Percentiles rank a stretch among this genome's conserved stretches.
Conservation (phyloP, 2,113 vertebrate species). For the Notarius lentiginosus region DNA sequence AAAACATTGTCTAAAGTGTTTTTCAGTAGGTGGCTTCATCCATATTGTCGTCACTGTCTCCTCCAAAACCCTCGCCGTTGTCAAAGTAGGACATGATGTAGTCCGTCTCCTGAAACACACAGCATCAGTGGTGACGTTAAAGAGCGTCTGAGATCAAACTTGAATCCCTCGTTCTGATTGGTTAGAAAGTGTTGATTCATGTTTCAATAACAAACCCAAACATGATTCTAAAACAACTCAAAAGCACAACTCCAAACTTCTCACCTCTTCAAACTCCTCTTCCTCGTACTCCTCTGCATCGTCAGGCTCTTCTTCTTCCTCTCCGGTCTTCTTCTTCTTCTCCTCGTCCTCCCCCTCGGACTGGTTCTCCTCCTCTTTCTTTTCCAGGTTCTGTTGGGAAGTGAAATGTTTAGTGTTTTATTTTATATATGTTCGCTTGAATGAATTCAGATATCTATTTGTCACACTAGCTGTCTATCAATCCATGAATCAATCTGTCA, state of each 20-base stretch:
- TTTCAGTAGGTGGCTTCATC: constrained; percentile 79
- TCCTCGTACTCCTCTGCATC: constrained; percentile 75
- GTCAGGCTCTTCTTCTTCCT: constrained; percentile 66
- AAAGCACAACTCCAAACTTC: background rate
- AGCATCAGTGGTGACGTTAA: background rate
- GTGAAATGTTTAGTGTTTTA: background rate
- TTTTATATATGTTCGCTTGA: background rate
- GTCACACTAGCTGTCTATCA: background rate
- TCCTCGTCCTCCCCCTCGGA: constrained; percentile 76
- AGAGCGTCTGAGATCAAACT: background rate
- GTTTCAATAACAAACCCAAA: background rate
- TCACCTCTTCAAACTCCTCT: constrained; percentile 75
- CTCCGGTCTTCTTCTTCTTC: constrained; percentile 64
- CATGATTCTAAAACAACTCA: background rate
- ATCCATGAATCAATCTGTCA: background rate
- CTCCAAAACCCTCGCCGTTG: constrained; percentile 79
- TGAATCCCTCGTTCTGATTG: background rate
- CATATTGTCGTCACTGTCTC: constrained; percentile 78
- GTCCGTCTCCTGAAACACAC: constrained; percentile 73
- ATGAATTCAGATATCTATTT: background rate
- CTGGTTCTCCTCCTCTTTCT: constrained; percentile 73
- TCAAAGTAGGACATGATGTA: constrained; percentile 84
- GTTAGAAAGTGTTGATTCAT: background rate
- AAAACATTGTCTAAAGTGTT: background rate
- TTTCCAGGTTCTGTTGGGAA: constrained; percentile 72